phyloP scores from a whole-genome alignment of 2,888 invertebrate genomes.

The Philaethria dido region DNA sequence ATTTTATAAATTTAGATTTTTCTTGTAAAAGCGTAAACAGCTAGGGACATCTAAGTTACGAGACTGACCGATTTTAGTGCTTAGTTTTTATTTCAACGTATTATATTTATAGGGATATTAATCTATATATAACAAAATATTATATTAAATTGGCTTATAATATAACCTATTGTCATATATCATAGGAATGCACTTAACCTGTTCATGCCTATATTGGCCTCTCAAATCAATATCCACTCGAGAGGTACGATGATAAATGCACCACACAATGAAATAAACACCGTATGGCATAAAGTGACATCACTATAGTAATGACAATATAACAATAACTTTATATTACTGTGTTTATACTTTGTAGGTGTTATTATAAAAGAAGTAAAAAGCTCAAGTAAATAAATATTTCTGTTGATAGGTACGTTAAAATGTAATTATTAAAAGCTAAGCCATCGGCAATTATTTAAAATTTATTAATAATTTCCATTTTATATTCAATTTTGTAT shows the following conservation, averaged over 20 bases:
- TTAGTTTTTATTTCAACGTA: neutral
- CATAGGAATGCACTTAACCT: slow-evolving; percentile 22
- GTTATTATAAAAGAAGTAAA: slow-evolving; percentile 10
- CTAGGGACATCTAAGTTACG: no score
- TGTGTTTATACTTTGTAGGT: slow-evolving; percentile 25
- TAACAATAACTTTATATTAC: slow-evolving; percentile 32
- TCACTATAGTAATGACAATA: slow-evolving; percentile 37
- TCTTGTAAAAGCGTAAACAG: no score
- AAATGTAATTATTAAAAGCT: neutral
- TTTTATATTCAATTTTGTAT: no score
- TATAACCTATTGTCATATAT: slow-evolving; percentile 1
- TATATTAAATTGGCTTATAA: neutral
- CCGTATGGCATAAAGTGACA: slow-evolving; percentile 30
- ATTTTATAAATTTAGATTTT: no score
- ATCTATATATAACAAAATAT: no score
- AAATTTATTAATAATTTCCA: neutral
- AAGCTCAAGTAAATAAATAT: neutral
- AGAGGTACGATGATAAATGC: slow-evolving; percentile 26
- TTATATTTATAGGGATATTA: neutral
- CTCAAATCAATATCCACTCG: slow-evolving; percentile 22
- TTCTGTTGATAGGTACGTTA: neutral
- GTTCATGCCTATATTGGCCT: slow-evolving; percentile 18
- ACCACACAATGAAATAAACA: slow-evolving; percentile 24
- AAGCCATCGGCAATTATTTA: neutral
- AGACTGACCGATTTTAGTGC: neutral